Conservation (phyloP, 2,113 vertebrate genomes). For the Lasiurus cinereus region DNA sequence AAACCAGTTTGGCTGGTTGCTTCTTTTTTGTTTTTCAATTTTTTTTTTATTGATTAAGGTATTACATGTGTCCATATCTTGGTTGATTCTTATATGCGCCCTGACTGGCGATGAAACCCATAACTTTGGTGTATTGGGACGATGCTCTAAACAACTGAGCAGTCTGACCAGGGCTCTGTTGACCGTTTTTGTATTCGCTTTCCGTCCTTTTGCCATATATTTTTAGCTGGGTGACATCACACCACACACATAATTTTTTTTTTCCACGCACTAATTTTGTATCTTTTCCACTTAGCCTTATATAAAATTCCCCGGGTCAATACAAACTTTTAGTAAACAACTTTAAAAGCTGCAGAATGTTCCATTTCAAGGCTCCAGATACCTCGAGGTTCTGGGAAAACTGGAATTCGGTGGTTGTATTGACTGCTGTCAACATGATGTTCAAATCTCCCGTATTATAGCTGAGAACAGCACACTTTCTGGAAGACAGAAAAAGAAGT, state of each 20-base stretch:
- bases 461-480: conserved; percentile 42
- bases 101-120: not conserved
- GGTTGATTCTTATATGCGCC: not conserved
- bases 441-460: conserved; percentile 25
- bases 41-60: too few species aligned
- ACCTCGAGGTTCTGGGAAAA: not conserved
- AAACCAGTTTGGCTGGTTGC: too few species aligned
- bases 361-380: conserved; percentile 15
- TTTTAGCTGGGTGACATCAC: conserved; percentile 71
- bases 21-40: too few species aligned
- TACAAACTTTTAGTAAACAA: conserved; percentile 54
- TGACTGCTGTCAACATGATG: not conserved
- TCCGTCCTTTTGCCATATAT: conserved; percentile 55
- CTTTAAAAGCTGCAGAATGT: conserved; percentile 22
- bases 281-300: conserved; percentile 60
- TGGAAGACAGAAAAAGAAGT: conserved; percentile 35
- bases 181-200: conserved; percentile 64
- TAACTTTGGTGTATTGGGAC: not conserved
- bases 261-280: conserved; percentile 33
- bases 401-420: conserved; percentile 34
- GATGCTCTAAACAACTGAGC: not conserved
- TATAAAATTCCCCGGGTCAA: conserved; percentile 46
- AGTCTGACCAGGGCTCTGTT: not conserved
- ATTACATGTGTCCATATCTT: not conserved
- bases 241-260: conserved; percentile 53